These are phyloP conservation scores for Dufourea novaeangliae DNA, from an alignment of 1,140 invertebrate genomes.

Conservation along the genomic window DNA sequence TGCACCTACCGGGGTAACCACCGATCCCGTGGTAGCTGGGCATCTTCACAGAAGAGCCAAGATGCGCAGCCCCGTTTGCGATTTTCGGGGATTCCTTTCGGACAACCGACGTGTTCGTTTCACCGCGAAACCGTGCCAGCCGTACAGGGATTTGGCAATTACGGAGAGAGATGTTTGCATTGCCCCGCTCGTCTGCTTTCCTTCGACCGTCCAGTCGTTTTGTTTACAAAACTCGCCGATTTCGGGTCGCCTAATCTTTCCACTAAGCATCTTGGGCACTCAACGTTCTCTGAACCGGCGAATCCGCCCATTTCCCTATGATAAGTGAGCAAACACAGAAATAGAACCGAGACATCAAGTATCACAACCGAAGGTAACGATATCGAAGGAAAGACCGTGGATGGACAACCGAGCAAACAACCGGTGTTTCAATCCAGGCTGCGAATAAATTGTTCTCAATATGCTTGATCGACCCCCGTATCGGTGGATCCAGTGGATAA, in stretches of 20 bases:
- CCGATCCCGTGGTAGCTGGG: conserved; percentile 1
- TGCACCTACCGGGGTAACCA: conserved; percentile 37
- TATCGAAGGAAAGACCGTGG: background rate
- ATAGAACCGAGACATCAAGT: background rate
- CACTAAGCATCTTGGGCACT: background rate
- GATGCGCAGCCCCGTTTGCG: too few species aligned
- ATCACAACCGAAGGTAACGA: background rate
- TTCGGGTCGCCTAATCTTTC: background rate
- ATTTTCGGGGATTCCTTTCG: background rate
- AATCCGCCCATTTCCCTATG: background rate
- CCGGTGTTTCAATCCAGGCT: too few species aligned
- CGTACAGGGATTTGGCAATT: background rate
- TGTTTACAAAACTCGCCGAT: background rate
- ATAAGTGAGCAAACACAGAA: background rate
- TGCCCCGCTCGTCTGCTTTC: background rate
- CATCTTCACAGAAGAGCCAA: background rate
- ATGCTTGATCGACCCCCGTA: background rate
- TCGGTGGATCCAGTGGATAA: background rate
- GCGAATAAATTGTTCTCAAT: conserved; percentile 1
- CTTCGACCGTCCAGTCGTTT: too few species aligned
- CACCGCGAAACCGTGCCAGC: background rate
- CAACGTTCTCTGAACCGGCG: background rate
- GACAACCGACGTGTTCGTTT: conserved; percentile 1
- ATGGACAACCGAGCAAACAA: background rate
- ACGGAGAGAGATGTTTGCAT: background rate